phyloP scores from a whole-genome alignment of 2,113 vertebrate species.

The Myiagra hebetior region DNA sequence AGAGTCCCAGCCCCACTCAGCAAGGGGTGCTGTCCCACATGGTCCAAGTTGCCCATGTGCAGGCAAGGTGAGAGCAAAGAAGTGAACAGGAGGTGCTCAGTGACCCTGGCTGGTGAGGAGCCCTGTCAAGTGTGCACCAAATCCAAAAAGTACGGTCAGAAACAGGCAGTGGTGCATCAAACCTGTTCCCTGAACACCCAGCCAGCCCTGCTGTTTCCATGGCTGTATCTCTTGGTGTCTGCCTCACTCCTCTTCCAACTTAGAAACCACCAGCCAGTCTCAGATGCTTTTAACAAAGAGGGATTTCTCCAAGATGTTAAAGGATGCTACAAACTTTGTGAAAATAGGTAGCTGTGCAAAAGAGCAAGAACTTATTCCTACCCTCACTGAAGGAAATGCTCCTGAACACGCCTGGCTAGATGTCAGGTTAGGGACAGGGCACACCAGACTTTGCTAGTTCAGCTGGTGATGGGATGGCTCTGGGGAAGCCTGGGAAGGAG shows the following conservation, averaged over 20 bases:
- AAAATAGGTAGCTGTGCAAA: not conserved
- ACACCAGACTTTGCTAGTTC: not conserved
- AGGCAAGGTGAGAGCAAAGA: not conserved
- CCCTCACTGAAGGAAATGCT: not conserved
- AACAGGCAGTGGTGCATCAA: not conserved
- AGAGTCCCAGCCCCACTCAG: not conserved
- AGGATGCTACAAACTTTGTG: not conserved
- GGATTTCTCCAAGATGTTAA: not conserved
- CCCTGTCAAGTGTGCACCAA: not conserved
- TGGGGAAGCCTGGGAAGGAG: not conserved
- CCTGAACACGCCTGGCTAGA: accelerated
- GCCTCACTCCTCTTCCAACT: not conserved
- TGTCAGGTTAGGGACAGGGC: not conserved
- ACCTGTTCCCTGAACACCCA: not conserved
- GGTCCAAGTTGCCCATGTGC: accelerated
- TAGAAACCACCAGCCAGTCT: not conserved
- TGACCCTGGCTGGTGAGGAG: not conserved
- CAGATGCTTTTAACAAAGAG: not conserved
- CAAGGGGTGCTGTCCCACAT: not conserved
- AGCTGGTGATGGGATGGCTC: not conserved
- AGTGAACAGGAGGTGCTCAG: not conserved
- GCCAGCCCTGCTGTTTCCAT: not conserved
- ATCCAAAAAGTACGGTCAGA: not conserved
- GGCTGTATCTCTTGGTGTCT: not conserved
- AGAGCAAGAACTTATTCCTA: not conserved